Evolutionary conservation across 2,888 invertebrate genomes (phyloP).

Genomic region (Parnassius glacialis): DNA sequence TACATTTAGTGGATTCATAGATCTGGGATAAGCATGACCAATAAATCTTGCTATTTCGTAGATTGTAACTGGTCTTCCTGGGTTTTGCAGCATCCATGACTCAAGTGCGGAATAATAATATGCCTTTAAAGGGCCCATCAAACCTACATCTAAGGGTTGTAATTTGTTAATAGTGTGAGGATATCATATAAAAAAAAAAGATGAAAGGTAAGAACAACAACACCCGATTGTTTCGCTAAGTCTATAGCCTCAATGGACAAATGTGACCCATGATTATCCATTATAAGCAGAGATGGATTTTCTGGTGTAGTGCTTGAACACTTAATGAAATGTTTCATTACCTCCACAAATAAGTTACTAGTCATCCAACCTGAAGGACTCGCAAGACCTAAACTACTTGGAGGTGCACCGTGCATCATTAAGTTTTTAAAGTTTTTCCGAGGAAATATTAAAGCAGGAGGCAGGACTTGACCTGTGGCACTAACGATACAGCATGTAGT

Average conservation of each 20-base stretch:
- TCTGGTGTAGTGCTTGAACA: conserved; percentile 27
- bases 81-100: conserved; percentile 31
- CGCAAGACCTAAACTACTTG: conserved; percentile 45
- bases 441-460: too few species aligned
- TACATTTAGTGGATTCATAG: conserved; percentile 27
- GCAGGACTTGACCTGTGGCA: too few species aligned
- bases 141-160: conserved; percentile 35
- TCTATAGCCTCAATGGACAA: conserved; percentile 20
- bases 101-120: conserved; percentile 32
- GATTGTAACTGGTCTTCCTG: conserved; percentile 31
- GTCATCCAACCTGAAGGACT: conserved; percentile 51
- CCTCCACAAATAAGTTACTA: conserved; percentile 41
- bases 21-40: conserved; percentile 29
- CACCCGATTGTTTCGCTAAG: too few species aligned
- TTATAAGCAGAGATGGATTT: conserved; percentile 38
- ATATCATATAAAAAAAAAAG: too few species aligned
- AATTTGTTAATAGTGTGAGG: conserved; percentile 33
- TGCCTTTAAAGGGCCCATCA: conserved; percentile 31
- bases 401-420: too few species aligned
- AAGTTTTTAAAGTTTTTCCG: too few species aligned
- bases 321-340: conserved; percentile 50
- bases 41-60: conserved; percentile 32
- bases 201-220: conserved; percentile 29
- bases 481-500: conserved; percentile 40
- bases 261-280: conserved; percentile 30